Evolutionary conservation across 2,797 vertebrate genomes (phyloP), one percentile per base, ranked within the genome.

Genomic region (Etheostoma nigrum): DNA sequence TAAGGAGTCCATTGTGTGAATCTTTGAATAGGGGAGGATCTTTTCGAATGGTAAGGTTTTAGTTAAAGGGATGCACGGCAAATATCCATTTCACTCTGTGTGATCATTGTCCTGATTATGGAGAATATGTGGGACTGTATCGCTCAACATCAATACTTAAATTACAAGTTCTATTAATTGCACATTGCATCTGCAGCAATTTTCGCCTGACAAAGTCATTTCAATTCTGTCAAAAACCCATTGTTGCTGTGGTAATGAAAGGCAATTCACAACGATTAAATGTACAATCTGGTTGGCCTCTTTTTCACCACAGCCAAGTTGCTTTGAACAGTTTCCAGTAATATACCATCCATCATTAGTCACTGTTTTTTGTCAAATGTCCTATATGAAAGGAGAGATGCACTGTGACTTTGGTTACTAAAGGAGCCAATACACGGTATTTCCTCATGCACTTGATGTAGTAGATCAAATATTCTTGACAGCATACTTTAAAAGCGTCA

Each of bases 131-230:
- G 23, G 58, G 76, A 84, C 69, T 88, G 21, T 89, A 87, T 93
- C 88, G 84, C 25, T 76, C 85, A 82, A 76, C 87, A 84, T 91
- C 82, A 87, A 89, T 92, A 89, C 63, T 88, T 90, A 84, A 91
- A 85, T 92, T 93, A 93, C 61, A 86, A 86, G 63, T 89, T 79
- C 53, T 70, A 80, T 89, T 94, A 92, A 92, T 86, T 78, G 63
- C 70, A 68, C 25, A 61, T 62, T 63, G 76, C 51, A 66, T 75
- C 63, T 79, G 87, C 33, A 25, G 66, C 18, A 71, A 68, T 88
- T 71, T 80, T 74, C 13, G 55, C 72, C 72, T 33, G 54, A 69
- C 70, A 67, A 91, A 86, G 81, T 72, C 11, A 64, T 88, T 93
- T 86, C 70, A 74, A 74, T 72, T 79, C 78, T 58, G 86, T 88